Conservation (phyloP, 30 jellyfish, hydroid and myxozoan genomes). For the Aurelia sp. region DNA sequence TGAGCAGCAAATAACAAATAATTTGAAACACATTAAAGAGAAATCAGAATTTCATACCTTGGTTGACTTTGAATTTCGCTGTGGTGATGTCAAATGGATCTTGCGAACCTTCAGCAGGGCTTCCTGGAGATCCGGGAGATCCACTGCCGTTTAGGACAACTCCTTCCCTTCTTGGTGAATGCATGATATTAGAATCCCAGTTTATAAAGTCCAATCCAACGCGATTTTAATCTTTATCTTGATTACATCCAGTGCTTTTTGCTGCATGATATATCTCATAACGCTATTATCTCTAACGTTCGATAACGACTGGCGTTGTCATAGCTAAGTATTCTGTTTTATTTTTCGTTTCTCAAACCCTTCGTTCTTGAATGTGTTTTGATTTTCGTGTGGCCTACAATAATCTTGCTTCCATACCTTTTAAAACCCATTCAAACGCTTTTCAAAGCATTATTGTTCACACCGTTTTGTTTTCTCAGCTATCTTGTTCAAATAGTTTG, state of each 20-base stretch:
- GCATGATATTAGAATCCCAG: background rate
- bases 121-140: background rate
- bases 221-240: no score
- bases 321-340: no score
- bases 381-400: no score
- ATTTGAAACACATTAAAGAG: background rate
- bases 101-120: no score
- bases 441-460: background rate
- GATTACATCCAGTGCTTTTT: no score
- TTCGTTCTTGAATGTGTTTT: no score
- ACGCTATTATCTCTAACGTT: no score
- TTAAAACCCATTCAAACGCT: background rate
- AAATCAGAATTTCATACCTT: conserved; percentile 22
- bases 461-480: conserved; percentile 68
- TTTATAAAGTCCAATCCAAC: no score
- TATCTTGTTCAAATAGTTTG: conserved; percentile 55
- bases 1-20: conserved; percentile 10
- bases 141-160: background rate
- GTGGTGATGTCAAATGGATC: conserved; percentile 39
- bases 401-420: no score
- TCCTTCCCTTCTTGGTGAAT: conserved; percentile 20
- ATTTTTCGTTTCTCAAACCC: no score
- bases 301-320: no score
- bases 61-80: conserved; percentile 67
- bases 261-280: no score